These are phyloP conservation scores for Biston stratarius DNA, from an alignment of 2,888 invertebrate species.

Conservation along the genomic window DNA sequence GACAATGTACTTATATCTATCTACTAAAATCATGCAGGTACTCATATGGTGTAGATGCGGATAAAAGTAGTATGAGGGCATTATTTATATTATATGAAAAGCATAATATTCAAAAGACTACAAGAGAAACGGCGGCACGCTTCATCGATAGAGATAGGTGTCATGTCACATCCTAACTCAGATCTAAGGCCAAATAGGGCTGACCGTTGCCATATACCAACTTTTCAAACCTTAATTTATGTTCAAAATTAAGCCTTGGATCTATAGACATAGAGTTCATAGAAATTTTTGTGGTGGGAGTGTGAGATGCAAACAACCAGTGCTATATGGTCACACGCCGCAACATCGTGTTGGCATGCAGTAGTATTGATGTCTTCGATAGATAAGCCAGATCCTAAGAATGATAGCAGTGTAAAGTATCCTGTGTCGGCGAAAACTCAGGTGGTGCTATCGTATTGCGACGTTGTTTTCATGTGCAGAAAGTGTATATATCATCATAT, in stretches of 20 bases:
- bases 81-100: slow-evolving; percentile 36
- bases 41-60: neutral
- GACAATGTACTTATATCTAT: too few relatives aligned
- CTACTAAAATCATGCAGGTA: too few relatives aligned
- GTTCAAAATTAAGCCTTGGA: slow-evolving; percentile 21
- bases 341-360: slow-evolving; percentile 69
- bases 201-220: slow-evolving; percentile 49
- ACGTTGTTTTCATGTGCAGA: neutral
- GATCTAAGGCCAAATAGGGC: slow-evolving; percentile 67
- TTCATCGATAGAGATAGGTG: slow-evolving; percentile 65
- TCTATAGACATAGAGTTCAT: slow-evolving; percentile 15
- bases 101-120: slow-evolving; percentile 52
- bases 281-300: slow-evolving; percentile 38
- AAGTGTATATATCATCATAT: too few relatives aligned
- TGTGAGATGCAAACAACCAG: slow-evolving; percentile 69
- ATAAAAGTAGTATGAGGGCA: slow-evolving; percentile 8
- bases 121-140: slow-evolving; percentile 61
- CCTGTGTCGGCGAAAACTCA: slow-evolving; percentile 35
- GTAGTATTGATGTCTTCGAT: slow-evolving; percentile 70
- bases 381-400: slow-evolving; percentile 73
- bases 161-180: slow-evolving; percentile 65
- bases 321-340: slow-evolving; percentile 57
- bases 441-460: neutral
- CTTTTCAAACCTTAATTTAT: slow-evolving; percentile 22
- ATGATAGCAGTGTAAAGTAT: slow-evolving; percentile 42